Conservation (phyloP, 1,140 invertebrate genomes). For the Armadillidium nasatum region DNA sequence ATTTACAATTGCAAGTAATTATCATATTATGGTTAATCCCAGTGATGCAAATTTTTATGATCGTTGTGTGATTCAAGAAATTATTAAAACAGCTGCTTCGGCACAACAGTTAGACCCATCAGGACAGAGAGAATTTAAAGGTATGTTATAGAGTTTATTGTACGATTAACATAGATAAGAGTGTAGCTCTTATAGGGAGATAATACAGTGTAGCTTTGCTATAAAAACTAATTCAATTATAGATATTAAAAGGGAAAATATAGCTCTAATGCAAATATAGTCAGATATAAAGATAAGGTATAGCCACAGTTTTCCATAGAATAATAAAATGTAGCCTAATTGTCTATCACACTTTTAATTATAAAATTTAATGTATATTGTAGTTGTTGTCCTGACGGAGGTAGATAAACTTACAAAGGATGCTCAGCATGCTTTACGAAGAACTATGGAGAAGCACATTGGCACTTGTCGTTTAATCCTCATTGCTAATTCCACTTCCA, state of each 20-base stretch:
- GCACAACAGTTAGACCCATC: too few species aligned
- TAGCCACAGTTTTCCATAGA: not conserved
- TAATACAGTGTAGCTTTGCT: too few species aligned
- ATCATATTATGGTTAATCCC: slow-evolving; percentile 96
- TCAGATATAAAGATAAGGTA: too few species aligned
- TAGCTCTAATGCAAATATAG: too few species aligned
- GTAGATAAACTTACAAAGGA: slow-evolving; percentile 95
- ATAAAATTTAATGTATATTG: too few species aligned
- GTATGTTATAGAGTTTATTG: slow-evolving; percentile 49
- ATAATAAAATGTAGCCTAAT: not conserved
- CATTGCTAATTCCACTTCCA: slow-evolving; percentile 88
- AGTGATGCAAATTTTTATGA: slow-evolving; percentile 85
- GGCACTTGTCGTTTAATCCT: slow-evolving; percentile 90
- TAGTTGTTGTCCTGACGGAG: slow-evolving; percentile 89
- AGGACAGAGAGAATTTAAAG: slow-evolving; percentile 76
- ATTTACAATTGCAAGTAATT: slow-evolving; percentile 89
- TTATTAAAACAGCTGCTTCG: too few species aligned
- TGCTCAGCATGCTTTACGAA: slow-evolving; percentile 92
- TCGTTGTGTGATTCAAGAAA: too few species aligned
- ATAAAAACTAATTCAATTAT: too few species aligned
- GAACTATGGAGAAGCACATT: slow-evolving; percentile 99
- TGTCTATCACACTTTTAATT: too few species aligned
- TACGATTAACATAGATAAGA: too few species aligned
- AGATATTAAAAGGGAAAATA: too few species aligned
- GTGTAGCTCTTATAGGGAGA: too few species aligned